These are phyloP conservation scores for Parapristionchus giblindavisi DNA, from an alignment of 2,888 invertebrate species.

Conservation along the genomic window DNA sequence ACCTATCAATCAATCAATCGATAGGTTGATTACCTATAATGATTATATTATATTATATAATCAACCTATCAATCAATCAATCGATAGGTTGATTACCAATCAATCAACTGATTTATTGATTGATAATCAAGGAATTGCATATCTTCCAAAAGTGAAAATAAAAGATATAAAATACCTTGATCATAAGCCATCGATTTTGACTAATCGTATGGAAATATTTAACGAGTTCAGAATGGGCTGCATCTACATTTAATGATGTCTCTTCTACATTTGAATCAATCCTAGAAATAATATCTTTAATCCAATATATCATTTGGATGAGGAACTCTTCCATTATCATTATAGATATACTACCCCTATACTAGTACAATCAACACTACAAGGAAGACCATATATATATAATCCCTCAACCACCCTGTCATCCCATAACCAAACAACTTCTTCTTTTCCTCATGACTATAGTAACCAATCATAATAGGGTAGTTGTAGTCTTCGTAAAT, in stretches of 20 bases:
- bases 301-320: not conserved
- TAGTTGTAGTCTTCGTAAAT: not conserved
- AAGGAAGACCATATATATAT: too few species aligned
- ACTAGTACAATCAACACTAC: too few species aligned
- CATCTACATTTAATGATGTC: conserved; percentile 93
- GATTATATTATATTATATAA: too few species aligned
- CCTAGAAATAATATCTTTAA: conserved; percentile 72
- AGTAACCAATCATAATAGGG: not conserved
- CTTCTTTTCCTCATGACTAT: not conserved
- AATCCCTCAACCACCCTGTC: too few species aligned
- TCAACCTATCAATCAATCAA: too few species aligned
- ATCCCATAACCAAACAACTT: not conserved
- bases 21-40: too few species aligned
- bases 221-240: conserved; percentile 94
- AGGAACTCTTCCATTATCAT: not conserved
- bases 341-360: too few species aligned
- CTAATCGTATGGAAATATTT: conserved; percentile 95
- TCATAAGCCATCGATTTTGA: conserved; percentile 97
- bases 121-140: too few species aligned
- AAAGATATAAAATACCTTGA: conserved; percentile 77
- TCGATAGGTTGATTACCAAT: too few species aligned
- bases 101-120: too few species aligned
- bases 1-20: too few species aligned
- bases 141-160: not conserved
- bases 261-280: conserved; percentile 97